Evolutionary conservation across 2,113 vertebrate species (phyloP).

Genomic region (Sinocyclocheilus anophthalmus): DNA sequence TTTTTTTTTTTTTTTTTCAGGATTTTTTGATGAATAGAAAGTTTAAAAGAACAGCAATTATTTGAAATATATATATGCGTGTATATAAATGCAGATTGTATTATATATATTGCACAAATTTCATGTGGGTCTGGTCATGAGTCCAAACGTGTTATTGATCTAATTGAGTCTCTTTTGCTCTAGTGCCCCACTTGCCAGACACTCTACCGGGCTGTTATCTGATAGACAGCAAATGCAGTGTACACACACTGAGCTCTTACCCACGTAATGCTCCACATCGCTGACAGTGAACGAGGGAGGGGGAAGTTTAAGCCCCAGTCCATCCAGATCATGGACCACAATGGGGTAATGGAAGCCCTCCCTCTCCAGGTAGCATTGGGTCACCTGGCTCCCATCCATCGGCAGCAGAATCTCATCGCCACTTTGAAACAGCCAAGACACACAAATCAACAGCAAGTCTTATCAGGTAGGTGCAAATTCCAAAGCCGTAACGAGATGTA

Average conservation of each 20-base stretch:
- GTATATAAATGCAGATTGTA: no score
- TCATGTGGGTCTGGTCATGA: not conserved
- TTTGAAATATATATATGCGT: no score
- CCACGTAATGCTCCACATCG: conserved; percentile 95
- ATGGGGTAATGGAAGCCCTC: conserved; percentile 93
- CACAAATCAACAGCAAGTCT: not conserved
- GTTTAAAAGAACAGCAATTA: no score
- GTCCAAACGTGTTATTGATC: not conserved
- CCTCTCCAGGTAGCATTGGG: conserved; percentile 89
- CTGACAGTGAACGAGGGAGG: conserved; percentile 85
- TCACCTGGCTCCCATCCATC: conserved; percentile 92
- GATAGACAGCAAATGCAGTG: not conserved
- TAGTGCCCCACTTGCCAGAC: conserved; percentile 18
- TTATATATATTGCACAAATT: not conserved
- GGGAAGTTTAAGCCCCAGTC: conserved; percentile 91
- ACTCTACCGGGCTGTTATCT: conserved; percentile 5
- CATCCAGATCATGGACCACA: conserved; percentile 87
- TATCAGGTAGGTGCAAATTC: not conserved
- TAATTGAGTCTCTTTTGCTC: not conserved
- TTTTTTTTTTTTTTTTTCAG: no score
- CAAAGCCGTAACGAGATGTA: not conserved
- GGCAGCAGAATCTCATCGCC: conserved; percentile 88
- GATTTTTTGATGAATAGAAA: no score
- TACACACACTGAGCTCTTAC: conserved; percentile 75
- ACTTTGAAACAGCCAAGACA: conserved; percentile 65